Evolutionary conservation across 2,113 vertebrate species (phyloP), one percentile per base, ranked within the genome.

Genomic region (Passer domesticus): DNA sequence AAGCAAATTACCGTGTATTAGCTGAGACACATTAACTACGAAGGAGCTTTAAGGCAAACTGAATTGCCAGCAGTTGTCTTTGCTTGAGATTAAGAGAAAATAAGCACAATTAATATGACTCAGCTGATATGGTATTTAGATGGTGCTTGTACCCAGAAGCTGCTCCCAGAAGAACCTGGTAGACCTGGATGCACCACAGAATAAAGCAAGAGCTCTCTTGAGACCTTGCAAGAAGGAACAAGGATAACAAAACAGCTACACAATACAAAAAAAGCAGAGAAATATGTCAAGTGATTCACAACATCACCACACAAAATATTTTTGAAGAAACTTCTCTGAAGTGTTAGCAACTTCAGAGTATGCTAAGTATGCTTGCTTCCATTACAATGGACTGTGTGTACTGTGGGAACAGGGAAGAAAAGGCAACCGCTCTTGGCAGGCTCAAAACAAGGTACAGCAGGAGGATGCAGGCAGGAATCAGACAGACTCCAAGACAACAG

Each of bases 21-120:
- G 63, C 39, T 33, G 35, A 90, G 72, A 74, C 21, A 24, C 28
- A 74, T 30, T 83, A 88, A 66, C 62, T 85, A 69, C 0, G 0
- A 55, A 53, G 82, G 55, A 78, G 33, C 70, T 89, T 62, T 77
- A 37, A 83, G 41, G 28, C 52, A 41, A 90, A 88, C 63, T 50
- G 55, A 90, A 83, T 70, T 92, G 33, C 83, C 49, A 58, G 46
- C 3, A 5, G 18, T 46, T 39, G 35, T 39, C 50, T 80, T 90
- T 90, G 41, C 25, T 88, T 82, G 74, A 83, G 72, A 90, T 86
- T 92, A 92, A 83, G 44, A 90, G 68, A 77, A 96, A 94, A 92
- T 59, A 88, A 69, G 27, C 20, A 83, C 56, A 83, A 80, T 92
- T 90, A 86, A 90, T 73, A 76, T 89, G 92, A 94, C 74, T 94